Conservation (phyloP, 2,888 invertebrate species). For the Perithous albicinctus region DNA sequence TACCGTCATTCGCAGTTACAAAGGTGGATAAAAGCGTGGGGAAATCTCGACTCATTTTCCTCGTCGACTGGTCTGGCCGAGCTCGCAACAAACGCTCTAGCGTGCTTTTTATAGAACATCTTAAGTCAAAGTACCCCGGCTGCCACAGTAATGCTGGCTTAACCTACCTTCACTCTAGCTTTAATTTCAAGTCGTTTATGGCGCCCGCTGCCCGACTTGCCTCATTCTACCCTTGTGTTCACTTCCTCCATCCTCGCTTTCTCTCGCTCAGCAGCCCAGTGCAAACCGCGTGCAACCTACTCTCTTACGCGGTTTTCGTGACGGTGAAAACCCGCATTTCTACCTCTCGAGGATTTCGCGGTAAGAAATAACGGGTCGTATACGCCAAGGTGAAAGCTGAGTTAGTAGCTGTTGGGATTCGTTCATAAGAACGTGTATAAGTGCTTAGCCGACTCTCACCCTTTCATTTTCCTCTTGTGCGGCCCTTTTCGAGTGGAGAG, state of each 20-base stretch:
- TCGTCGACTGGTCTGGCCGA: conserved; percentile 30
- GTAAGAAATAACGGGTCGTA: conserved; percentile 59
- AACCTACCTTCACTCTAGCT: conserved; percentile 64
- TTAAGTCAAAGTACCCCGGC: conserved; percentile 66
- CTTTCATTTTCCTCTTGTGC: conserved; percentile 22
- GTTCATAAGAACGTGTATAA: conserved; percentile 59
- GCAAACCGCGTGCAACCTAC: conserved; percentile 44
- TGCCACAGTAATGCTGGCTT: conserved; percentile 63
- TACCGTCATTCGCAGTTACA: conserved; percentile 42
- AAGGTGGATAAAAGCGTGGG: conserved; percentile 52
- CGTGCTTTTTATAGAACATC: conserved; percentile 68
- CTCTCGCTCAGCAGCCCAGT: no score
- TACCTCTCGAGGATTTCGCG: conserved; percentile 60
- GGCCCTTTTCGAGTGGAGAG: not conserved
- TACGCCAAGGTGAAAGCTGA: conserved; percentile 52
- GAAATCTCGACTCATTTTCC: conserved; percentile 48
- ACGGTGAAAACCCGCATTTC: conserved; percentile 35
- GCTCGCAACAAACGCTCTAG: conserved; percentile 60
- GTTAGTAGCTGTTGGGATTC: conserved; percentile 64
- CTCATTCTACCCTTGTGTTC: conserved; percentile 47
- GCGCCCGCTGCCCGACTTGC: conserved; percentile 55
- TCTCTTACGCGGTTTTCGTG: not conserved
- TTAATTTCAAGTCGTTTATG: conserved; percentile 68
- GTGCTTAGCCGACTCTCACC: conserved; percentile 27
- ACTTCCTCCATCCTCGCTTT: conserved; percentile 35